These are phyloP conservation scores for Scaptomyza cyrtandrae DNA, from an alignment of 2,888 invertebrate species.

Conservation along the genomic window DNA sequence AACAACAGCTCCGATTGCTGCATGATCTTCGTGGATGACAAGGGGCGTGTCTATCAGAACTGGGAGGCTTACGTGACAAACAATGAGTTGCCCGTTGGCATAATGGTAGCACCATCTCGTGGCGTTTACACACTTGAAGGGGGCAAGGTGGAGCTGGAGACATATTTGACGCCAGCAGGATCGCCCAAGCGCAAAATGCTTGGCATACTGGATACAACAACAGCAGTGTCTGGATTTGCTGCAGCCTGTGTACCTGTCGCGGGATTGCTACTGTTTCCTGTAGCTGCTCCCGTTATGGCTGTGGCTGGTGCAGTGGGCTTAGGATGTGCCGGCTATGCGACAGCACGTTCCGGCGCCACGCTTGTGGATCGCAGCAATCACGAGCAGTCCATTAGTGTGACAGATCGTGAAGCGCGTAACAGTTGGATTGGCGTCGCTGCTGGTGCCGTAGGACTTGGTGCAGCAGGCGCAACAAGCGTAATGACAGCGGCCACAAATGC, in stretches of 20 bases:
- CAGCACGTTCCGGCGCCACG: conserved; percentile 66
- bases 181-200: conserved; percentile 35
- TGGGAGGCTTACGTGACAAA: conserved; percentile 84
- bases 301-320: conserved; percentile 60
- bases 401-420: conserved; percentile 72
- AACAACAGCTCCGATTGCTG: conserved; percentile 75
- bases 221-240: conserved; percentile 64
- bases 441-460: conserved; percentile 71
- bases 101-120: conserved; percentile 84
- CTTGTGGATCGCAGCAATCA: conserved; percentile 76
- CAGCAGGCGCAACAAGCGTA: conserved; percentile 74
- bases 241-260: conserved; percentile 67
- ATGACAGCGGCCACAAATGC: conserved; percentile 68
- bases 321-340: conserved; percentile 69
- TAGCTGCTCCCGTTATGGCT: conserved; percentile 70
- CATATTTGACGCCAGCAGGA: conserved; percentile 72
- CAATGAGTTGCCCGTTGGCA: conserved; percentile 84
- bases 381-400: conserved; percentile 77
- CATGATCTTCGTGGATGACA: conserved; percentile 82
- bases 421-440: conserved; percentile 75
- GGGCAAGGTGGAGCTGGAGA: conserved; percentile 61
- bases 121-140: conserved; percentile 81
- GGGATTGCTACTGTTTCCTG: conserved; percentile 51
- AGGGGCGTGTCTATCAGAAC: conserved; percentile 84
- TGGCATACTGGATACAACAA: conserved; percentile 53